phyloP scores from a whole-genome alignment of 1,140 invertebrate species.

The Epicauta chinensis region DNA sequence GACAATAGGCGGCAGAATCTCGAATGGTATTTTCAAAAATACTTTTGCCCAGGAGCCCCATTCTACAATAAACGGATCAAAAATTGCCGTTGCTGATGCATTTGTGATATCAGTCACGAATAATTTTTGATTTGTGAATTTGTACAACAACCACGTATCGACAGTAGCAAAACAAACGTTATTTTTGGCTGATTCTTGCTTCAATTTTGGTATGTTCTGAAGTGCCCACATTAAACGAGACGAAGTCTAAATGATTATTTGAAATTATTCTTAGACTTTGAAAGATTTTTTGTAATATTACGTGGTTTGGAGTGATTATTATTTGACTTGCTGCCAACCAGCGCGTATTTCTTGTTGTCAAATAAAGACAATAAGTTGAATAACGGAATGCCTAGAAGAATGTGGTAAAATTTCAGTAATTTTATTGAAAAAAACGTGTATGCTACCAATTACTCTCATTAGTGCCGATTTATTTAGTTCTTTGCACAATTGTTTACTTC shows the following conservation, averaged over 20 bases:
- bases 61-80: conserved; percentile 81
- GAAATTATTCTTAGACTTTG: too few species aligned
- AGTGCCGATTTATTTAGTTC: conserved; percentile 79
- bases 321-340: conserved; percentile 75
- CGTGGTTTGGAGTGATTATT: conserved; percentile 25
- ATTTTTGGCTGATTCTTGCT: conserved; percentile 52
- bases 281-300: too few species aligned
- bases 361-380: conserved; percentile 62
- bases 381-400: conserved; percentile 39
- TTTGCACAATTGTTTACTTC: conserved; percentile 72
- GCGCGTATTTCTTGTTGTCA: conserved; percentile 67
- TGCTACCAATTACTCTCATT: conserved; percentile 52
- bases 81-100: conserved; percentile 86
- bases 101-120: conserved; percentile 84
- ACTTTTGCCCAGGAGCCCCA: conserved; percentile 69
- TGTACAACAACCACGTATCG: conserved; percentile 89
- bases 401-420: neutral
- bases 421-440: conserved; percentile 50
- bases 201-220: conserved; percentile 61
- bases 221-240: conserved; percentile 68
- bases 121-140: conserved; percentile 51
- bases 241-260: too few species aligned
- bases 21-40: conserved; percentile 63
- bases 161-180: conserved; percentile 82
- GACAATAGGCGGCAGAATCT: conserved; percentile 74